phyloP scores from a whole-genome alignment of 2,888 invertebrate species.

The Aporophyla lueneburgensis region DNA sequence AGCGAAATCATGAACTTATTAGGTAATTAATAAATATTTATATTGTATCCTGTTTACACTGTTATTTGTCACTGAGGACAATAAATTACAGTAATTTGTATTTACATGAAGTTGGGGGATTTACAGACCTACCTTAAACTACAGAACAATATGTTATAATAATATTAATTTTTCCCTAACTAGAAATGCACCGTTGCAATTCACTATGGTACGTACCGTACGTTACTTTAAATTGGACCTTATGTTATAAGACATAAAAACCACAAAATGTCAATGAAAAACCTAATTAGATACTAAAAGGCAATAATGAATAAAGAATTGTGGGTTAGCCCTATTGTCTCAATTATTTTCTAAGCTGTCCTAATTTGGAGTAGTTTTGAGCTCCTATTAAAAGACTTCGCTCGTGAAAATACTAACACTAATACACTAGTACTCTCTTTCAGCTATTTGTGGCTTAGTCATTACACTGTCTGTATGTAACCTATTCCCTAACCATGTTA shows the following conservation, averaged over 20 bases:
- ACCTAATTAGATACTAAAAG: neutral
- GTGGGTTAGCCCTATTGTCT: neutral
- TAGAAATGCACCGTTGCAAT: neutral
- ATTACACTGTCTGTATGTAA: neutral
- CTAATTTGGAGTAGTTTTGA: neutral
- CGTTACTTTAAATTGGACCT: slow-evolving; percentile 8
- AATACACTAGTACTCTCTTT: neutral
- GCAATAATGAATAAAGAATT: neutral
- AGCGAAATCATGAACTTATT: neutral
- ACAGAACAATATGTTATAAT: neutral
- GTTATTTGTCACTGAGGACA: slow-evolving; percentile 11
- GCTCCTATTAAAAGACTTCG: neutral
- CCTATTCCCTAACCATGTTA: neutral
- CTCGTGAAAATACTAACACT: neutral
- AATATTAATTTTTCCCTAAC: neutral
- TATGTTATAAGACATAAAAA: neutral
- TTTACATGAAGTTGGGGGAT: slow-evolving; percentile 11
- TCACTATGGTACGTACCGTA: neutral
- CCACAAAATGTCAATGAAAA: neutral
- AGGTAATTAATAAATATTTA: neutral
- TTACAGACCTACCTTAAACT: neutral
- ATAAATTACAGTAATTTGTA: neutral
- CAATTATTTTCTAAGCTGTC: neutral
- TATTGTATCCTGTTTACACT: slow-evolving; percentile 4
- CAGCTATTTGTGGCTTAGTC: neutral